Evolutionary conservation across 1,140 invertebrate genomes (phyloP).

Genomic region (Sesamia nonagrioides): DNA sequence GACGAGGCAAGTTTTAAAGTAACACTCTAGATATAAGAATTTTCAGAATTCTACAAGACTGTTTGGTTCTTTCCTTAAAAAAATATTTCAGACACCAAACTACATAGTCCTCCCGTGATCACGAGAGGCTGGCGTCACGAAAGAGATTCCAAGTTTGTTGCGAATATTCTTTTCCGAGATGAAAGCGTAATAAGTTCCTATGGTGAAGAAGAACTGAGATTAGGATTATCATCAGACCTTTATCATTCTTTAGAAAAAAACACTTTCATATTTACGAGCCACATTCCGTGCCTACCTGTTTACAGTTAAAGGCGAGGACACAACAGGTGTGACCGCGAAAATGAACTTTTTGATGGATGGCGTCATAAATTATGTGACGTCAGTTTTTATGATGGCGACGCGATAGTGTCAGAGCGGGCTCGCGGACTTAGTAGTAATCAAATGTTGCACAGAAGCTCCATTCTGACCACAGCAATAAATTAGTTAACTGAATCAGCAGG

Average conservation of each 20-base stretch:
- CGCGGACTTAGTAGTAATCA: not conserved
- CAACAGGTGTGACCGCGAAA: conserved; percentile 18
- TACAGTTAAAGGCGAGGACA: not conserved
- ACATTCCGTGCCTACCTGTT: not conserved
- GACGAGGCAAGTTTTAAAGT: not conserved
- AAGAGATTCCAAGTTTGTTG: too few relatives aligned
- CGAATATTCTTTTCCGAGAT: too few relatives aligned
- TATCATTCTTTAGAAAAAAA: not conserved
- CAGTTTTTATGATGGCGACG: conserved; percentile 5
- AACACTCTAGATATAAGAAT: too few relatives aligned
- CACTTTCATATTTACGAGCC: not conserved
- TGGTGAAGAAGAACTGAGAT: too few relatives aligned
- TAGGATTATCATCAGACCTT: too few relatives aligned
- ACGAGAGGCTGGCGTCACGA: too few relatives aligned
- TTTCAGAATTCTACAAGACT: too few relatives aligned
- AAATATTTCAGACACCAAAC: too few relatives aligned
- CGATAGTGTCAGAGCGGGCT: conserved; percentile 5
- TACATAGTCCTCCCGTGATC: too few relatives aligned
- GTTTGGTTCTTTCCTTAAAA: too few relatives aligned
- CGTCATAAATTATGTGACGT: conserved; percentile 24
- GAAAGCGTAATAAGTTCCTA: too few relatives aligned
- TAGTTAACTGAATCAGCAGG: not conserved
- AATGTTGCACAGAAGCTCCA: not conserved
- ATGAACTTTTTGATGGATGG: conserved; percentile 21
- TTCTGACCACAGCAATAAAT: not conserved